phyloP scores from a whole-genome alignment of 2,113 vertebrate genomes.

The Salvelinus fontinalis region DNA sequence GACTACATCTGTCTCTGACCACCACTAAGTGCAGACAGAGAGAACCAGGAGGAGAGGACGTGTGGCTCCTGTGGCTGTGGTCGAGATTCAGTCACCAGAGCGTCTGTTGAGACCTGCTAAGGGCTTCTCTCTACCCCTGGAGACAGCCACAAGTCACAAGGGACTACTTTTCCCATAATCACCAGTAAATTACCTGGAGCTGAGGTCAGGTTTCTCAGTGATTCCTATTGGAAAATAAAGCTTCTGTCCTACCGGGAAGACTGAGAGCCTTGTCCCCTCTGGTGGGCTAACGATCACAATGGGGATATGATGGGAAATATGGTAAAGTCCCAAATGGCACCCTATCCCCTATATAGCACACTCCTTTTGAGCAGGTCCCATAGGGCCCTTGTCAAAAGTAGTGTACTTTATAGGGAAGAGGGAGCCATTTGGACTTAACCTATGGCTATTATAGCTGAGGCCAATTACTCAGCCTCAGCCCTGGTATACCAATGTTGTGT shows the following conservation, averaged over 20 bases:
- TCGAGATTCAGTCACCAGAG: neutral
- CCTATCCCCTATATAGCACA: too few relatives aligned
- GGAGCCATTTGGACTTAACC: neutral
- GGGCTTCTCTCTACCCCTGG: conserved; percentile 7
- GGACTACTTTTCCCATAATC: conserved; percentile 49
- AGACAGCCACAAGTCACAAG: neutral
- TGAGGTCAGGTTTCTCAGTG: conserved; percentile 35
- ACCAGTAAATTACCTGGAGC: conserved; percentile 42
- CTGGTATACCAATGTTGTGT: neutral
- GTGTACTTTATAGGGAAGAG: too few relatives aligned
- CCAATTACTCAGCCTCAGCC: conserved; percentile 2
- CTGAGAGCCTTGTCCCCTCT: conserved; percentile 49
- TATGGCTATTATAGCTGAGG: neutral
- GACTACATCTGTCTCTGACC: too few relatives aligned
- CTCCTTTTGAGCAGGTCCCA: too few relatives aligned
- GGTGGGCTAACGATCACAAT: conserved; percentile 19
- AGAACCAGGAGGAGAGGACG: too few relatives aligned
- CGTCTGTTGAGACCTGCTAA: conserved; percentile 24
- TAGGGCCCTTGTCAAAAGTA: too few relatives aligned
- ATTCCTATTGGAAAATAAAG: conserved; percentile 27
- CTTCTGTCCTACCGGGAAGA: neutral
- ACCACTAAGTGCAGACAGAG: too few relatives aligned
- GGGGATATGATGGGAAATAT: neutral
- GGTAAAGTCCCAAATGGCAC: too few relatives aligned
- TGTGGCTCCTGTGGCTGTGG: too few relatives aligned